Conservation (phyloP, 2,797 vertebrate genomes). For the Nasua narica region DNA sequence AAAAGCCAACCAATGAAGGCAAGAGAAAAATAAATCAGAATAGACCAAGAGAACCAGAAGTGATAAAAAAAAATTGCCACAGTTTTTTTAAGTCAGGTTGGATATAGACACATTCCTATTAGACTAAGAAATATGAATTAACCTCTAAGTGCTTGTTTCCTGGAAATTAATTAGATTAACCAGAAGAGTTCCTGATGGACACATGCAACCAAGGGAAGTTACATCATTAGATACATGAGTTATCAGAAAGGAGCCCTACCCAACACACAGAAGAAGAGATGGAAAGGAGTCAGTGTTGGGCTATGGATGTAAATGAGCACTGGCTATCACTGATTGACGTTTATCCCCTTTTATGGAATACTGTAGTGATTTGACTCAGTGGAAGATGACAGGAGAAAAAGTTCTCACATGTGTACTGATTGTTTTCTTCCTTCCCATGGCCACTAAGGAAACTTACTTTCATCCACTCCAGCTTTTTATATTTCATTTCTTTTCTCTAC, state of each 20-base stretch:
- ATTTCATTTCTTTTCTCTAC: background rate
- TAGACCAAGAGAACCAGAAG: background rate
- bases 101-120: background rate
- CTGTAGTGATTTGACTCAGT: background rate
- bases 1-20: background rate
- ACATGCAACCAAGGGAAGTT: background rate
- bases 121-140: background rate
- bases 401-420: background rate
- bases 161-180: background rate
- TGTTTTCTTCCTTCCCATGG: background rate
- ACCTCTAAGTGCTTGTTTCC: background rate
- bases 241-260: background rate
- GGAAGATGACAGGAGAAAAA: background rate
- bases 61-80: background rate
- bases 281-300: background rate
- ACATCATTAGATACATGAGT: rapidly evolving
- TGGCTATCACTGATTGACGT: background rate
- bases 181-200: background rate
- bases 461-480: background rate
- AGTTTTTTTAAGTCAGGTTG: background rate
- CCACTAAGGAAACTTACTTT: background rate
- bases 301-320: background rate
- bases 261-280: background rate
- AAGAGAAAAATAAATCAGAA: background rate
- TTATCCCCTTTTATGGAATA: background rate